Percentiles rank a stretch among this genome's conserved stretches.
phyloP scores from a whole-genome alignment of 2,113 vertebrate genomes.

The Ammodytes dubius region DNA sequence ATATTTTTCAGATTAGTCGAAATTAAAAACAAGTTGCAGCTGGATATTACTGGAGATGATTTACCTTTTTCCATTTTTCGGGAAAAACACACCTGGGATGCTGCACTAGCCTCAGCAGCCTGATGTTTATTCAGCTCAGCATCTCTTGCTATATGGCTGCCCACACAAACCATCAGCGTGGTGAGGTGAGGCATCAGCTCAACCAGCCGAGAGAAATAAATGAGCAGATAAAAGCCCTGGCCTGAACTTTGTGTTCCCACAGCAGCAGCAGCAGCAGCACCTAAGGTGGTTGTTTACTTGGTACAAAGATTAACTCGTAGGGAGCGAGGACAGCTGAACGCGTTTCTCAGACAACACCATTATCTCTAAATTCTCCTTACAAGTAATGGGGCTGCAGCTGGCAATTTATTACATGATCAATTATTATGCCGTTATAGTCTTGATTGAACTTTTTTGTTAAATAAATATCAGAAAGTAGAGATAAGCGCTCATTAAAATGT shows the following conservation, averaged over 20 bases:
- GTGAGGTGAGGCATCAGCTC: conserved; percentile 49
- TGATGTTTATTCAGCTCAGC: conserved; percentile 32
- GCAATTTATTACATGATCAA: not conserved
- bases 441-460: not conserved
- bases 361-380: fast-evolving
- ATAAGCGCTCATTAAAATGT: not conserved
- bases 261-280: conserved; percentile 28
- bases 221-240: conserved; percentile 60
- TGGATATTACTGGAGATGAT: not conserved
- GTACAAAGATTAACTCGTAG: conserved; percentile 53
- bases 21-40: not conserved
- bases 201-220: conserved; percentile 72
- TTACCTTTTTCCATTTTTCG: not conserved
- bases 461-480: not conserved
- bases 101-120: not conserved
- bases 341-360: conserved; percentile 13
- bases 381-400: not conserved
- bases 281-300: conserved; percentile 42
- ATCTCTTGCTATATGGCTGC: conserved; percentile 34
- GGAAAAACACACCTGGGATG: conserved; percentile 4
- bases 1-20: too few relatives aligned
- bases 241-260: conserved; percentile 68
- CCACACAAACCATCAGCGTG: conserved; percentile 47
- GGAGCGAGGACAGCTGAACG: not conserved
- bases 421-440: not conserved